These are phyloP conservation scores for Teinopalpus imperialis DNA, from an alignment of 2,888 invertebrate genomes.

Conservation along the genomic window DNA sequence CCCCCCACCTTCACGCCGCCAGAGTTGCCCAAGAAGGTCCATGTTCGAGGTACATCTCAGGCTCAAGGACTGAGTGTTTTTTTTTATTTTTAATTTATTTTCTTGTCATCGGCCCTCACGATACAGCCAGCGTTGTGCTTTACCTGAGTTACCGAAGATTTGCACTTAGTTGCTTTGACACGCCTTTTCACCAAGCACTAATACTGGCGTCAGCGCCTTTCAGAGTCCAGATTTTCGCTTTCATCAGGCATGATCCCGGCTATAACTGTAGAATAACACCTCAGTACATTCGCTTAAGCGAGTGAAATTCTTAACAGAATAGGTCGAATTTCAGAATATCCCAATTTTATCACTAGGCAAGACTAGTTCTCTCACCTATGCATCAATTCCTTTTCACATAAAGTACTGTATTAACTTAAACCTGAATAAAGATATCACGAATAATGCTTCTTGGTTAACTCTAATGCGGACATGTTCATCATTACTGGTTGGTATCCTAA, in stretches of 20 bases:
- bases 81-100: slow-evolving; percentile 49
- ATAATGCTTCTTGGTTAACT: slow-evolving; percentile 81
- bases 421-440: slow-evolving; percentile 47
- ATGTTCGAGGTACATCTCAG: slow-evolving; percentile 93
- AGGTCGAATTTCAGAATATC: slow-evolving; percentile 23
- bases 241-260: slow-evolving; percentile 68
- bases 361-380: slow-evolving; percentile 49
- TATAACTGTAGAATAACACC: slow-evolving; percentile 47
- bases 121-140: slow-evolving; percentile 68
- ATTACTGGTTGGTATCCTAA: slow-evolving; percentile 73
- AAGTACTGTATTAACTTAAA: slow-evolving; percentile 39
- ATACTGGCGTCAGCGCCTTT: slow-evolving; percentile 37
- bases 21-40: slow-evolving; percentile 99
- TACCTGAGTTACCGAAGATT: slow-evolving; percentile 61
- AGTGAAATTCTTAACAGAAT: slow-evolving; percentile 38
- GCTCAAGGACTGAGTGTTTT: slow-evolving; percentile 72
- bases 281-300: slow-evolving; percentile 45
- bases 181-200: slow-evolving; percentile 77
- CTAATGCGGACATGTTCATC: slow-evolving; percentile 74
- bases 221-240: slow-evolving; percentile 51
- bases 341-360: slow-evolving; percentile 34
- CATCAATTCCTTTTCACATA: slow-evolving; percentile 49
- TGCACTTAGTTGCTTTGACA: slow-evolving; percentile 79
- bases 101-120: slow-evolving; percentile 72
- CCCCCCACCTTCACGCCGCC: slow-evolving; percentile 99